Percentiles rank a stretch among this genome's conserved stretches.
Evolutionary conservation across 2,113 vertebrate genomes (phyloP).

Genomic region (Stegostoma tigrinum): DNA sequence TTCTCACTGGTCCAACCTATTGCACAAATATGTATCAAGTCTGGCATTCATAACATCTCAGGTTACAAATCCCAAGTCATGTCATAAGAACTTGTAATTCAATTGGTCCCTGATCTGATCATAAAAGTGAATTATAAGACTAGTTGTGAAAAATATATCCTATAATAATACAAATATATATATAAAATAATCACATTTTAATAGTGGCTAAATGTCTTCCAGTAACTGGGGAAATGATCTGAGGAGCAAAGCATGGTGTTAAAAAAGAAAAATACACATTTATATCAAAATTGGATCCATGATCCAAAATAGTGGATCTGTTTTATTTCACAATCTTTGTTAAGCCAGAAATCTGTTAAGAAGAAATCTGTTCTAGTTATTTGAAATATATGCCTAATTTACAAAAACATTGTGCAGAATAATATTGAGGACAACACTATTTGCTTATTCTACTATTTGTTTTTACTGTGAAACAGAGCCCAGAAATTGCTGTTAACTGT

Average conservation of each 20-base stretch:
- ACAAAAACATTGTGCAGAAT: not conserved
- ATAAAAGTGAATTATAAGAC: slow-evolving; percentile 37
- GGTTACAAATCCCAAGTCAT: slow-evolving; percentile 36
- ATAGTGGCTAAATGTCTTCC: not conserved
- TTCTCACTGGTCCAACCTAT: slow-evolving; percentile 30
- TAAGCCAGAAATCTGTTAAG: not conserved
- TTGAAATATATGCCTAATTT: not conserved
- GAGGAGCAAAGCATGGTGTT: not conserved
- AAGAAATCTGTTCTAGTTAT: slow-evolving; percentile 1
- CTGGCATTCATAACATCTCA: slow-evolving; percentile 36
- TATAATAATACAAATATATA: slow-evolving; percentile 20
- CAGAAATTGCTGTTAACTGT: not conserved
- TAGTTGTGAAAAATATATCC: slow-evolving; percentile 1
- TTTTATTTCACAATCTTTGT: not conserved
- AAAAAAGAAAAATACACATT: not conserved
- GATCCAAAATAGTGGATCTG: not conserved
- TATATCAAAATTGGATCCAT: not conserved
- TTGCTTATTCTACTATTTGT: not conserved
- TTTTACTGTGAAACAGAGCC: not conserved
- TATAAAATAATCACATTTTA: not conserved
- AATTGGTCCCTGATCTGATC: slow-evolving; percentile 36
- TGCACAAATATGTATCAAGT: slow-evolving; percentile 35
- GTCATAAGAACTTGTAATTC: slow-evolving; percentile 34
- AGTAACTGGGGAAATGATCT: not conserved
- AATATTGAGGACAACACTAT: not conserved